These are phyloP conservation scores for Reticulitermes lucifugus DNA, from an alignment of 2,888 invertebrate genomes.

Conservation along the genomic window DNA sequence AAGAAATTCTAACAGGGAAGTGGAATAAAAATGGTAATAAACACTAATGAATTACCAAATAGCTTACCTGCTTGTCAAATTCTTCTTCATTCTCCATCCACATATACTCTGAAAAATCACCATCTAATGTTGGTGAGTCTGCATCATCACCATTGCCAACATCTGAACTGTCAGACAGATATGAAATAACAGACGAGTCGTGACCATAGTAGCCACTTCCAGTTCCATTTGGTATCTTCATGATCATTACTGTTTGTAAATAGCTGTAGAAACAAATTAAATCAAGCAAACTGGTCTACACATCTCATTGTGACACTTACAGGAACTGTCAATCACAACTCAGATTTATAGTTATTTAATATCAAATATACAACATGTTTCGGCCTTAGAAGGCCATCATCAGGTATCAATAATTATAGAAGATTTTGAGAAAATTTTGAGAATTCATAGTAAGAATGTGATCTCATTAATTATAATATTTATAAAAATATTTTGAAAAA, in stretches of 20 bases:
- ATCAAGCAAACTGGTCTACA: neutral
- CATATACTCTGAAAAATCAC: slow-evolving; percentile 90
- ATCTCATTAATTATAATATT: too few species aligned
- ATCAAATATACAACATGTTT: too few species aligned
- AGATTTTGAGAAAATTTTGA: too few species aligned
- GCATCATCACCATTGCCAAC: slow-evolving; percentile 52
- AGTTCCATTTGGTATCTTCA: slow-evolving; percentile 53
- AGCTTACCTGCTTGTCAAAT: slow-evolving; percentile 85
- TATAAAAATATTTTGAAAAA: too few species aligned
- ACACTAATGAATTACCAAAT: neutral
- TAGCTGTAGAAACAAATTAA: slow-evolving; percentile 29
- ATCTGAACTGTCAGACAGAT: slow-evolving; percentile 53
- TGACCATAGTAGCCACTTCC: slow-evolving; percentile 53
- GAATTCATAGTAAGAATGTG: too few species aligned
- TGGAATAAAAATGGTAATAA: too few species aligned
- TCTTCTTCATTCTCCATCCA: slow-evolving; percentile 97
- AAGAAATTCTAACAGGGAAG: too few species aligned
- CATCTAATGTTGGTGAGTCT: slow-evolving; percentile 64
- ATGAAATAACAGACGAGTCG: slow-evolving; percentile 49
- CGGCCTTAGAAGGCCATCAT: too few species aligned
- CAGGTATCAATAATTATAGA: too few species aligned
- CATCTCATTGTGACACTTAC: too few species aligned
- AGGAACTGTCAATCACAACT: too few species aligned
- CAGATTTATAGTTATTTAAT: too few species aligned
- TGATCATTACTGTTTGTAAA: slow-evolving; percentile 46